Conservation (phyloP, 92 coral and sea anemone genomes). For the Pocillopora meandrina region DNA sequence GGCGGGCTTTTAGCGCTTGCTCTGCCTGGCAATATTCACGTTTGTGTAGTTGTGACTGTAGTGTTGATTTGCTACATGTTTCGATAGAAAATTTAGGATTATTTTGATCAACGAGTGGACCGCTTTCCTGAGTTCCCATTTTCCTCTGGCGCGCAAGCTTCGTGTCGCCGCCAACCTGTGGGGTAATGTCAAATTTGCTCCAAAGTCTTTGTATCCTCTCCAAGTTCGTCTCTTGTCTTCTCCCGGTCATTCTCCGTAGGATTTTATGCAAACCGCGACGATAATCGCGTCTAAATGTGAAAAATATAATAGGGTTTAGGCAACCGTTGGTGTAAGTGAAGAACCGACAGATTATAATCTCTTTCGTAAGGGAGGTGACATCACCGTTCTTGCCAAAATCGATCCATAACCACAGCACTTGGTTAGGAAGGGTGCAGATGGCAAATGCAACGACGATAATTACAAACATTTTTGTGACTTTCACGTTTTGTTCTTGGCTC, state of each 20-base stretch:
- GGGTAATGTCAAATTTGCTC: neutral
- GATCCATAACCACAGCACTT: constrained; percentile 59
- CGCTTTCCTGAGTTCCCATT: neutral
- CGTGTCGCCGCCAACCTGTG: neutral
- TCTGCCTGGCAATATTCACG: too few relatives aligned
- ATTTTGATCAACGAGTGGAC: neutral
- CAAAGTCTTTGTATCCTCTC: neutral
- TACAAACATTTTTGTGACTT: constrained; percentile 59
- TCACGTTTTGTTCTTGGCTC: constrained; percentile 27
- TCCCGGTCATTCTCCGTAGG: neutral
- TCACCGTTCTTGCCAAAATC: constrained; percentile 33
- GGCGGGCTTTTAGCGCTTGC: too few relatives aligned
- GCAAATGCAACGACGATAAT: constrained; percentile 54
- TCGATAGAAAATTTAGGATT: too few relatives aligned
- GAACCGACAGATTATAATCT: constrained; percentile 49
- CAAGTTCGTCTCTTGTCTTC: neutral
- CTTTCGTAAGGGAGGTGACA: constrained; percentile 19
- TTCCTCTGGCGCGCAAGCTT: neutral
- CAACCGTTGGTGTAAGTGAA: constrained; percentile 64
- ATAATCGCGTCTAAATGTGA: constrained; percentile 44
- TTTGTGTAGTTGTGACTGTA: too few relatives aligned
- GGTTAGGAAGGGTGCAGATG: constrained; percentile 46
- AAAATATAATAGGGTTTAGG: constrained; percentile 62
- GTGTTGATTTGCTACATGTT: too few relatives aligned
- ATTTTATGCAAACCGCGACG: neutral